A percentile compares a stretch with the other conserved stretches of the same genome.
Evolutionary conservation across 2,888 invertebrate species (phyloP).

Genomic region (Elgonia sp.): DNA sequence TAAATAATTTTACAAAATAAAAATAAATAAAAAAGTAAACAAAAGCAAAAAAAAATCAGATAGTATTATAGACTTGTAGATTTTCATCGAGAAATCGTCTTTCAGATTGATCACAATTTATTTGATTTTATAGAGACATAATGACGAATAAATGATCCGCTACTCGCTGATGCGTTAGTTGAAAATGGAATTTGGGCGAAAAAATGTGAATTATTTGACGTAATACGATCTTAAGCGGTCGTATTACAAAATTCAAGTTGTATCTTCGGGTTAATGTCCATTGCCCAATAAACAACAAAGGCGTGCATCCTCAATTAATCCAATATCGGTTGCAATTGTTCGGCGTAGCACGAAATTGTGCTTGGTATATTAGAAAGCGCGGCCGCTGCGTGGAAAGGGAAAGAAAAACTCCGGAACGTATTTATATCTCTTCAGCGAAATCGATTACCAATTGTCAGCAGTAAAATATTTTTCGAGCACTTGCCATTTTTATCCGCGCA

Average conservation of each 20-base stretch:
- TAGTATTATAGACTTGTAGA: too few relatives aligned
- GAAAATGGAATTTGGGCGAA: constrained; percentile 44
- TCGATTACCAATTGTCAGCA: constrained; percentile 73
- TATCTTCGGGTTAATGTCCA: constrained; percentile 70
- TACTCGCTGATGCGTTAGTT: neutral
- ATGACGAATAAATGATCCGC: constrained; percentile 38
- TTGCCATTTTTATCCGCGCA: constrained; percentile 45
- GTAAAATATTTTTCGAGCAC: constrained; percentile 60
- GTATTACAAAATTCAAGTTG: constrained; percentile 58
- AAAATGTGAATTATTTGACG: constrained; percentile 54
- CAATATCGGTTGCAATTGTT: constrained; percentile 62
- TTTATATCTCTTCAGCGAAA: constrained; percentile 73
- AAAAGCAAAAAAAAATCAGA: too few relatives aligned
- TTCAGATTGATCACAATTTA: neutral
- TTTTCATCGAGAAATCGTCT: neutral
- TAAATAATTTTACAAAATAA: too few relatives aligned
- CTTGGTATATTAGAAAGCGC: constrained; percentile 61
- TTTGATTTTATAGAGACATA: constrained; percentile 5
- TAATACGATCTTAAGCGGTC: constrained; percentile 56
- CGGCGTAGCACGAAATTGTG: constrained; percentile 64
- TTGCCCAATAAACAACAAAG: constrained; percentile 69
- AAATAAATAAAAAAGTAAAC: too few relatives aligned
- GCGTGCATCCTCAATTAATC: constrained; percentile 68
- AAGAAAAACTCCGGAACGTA: constrained; percentile 60
- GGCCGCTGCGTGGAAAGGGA: constrained; percentile 53